Evolutionary conservation across 2,113 vertebrate species (phyloP), one percentile per base, ranked within the genome.

Genomic region (Syrrhaptes paradoxus): DNA sequence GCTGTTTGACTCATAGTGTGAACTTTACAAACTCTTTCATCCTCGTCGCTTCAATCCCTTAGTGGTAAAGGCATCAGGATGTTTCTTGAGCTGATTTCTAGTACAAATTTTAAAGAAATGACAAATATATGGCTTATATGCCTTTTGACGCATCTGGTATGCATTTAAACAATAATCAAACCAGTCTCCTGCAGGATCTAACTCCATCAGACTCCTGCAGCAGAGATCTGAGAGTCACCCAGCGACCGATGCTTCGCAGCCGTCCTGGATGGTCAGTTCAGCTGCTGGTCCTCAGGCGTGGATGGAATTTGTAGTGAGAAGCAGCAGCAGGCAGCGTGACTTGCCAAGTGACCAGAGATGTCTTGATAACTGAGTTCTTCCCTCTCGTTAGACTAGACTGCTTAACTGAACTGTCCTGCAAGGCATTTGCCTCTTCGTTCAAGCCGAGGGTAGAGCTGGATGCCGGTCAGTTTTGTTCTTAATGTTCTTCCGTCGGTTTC

Each of bases 141-240:
- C 48, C 13, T 66, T 51, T 49, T 0, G 2, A 7, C 21, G 3
- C 58, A 14, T 25, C 34, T 41, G 48, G 28, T 31, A 3, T 9
- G 61, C 2, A 7, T 62, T 87, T 22, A 38, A 26, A n/a, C 20
- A 18, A 4, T 13, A 12, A 21, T 36, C 0, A 4, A 51, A 3
- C 19, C 7, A 0, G 26, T 10, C 28, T 29, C 65, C 31, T 7
- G 0, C 21, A 7, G 46, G 16, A 8, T 13, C 32, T 7, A 8
- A 12, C 63, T 51, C 24, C 26, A 29, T 22, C 7, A 1, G 4
- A 15, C 17, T 15, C 75, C 62, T 11, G 1, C 65, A n/a, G 52
- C 7, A 1, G 7, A 13, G 67, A 32, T 26, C 26, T 2, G 32
- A 8, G 46, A 28, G 36, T 13, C 74, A 19, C 31, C 61, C 36